Conservation (phyloP, 2,888 invertebrate species). For the Anagyrus pseudococci region DNA sequence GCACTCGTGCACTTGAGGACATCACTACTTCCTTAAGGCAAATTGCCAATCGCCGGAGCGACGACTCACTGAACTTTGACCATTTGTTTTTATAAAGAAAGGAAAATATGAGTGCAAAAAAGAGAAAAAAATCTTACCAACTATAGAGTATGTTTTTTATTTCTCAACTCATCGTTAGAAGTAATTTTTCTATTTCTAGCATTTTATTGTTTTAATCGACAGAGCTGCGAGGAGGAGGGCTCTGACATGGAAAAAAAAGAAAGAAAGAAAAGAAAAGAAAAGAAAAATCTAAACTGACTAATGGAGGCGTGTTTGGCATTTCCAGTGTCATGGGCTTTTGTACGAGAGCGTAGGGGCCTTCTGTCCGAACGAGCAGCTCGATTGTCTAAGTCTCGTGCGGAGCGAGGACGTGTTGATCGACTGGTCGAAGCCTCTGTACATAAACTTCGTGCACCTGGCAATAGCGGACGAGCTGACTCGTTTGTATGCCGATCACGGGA, state of each 20-base stretch:
- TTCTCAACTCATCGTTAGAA: too few relatives aligned
- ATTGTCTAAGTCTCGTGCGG: constrained; percentile 74
- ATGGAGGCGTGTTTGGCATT: not conserved
- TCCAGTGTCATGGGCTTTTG: constrained; percentile 67
- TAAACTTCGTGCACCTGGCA: constrained; percentile 84
- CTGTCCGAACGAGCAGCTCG: constrained; percentile 79
- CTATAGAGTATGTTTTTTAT: too few relatives aligned
- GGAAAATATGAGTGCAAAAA: too few relatives aligned
- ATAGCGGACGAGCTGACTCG: constrained; percentile 81
- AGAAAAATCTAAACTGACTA: not conserved
- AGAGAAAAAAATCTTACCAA: too few relatives aligned
- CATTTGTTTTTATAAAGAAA: too few relatives aligned
- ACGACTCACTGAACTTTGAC: too few relatives aligned
- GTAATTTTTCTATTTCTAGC: too few relatives aligned
- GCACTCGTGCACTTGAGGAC: constrained; percentile 9
- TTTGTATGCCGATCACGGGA: constrained; percentile 70
- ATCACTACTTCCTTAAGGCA: constrained; percentile 20
- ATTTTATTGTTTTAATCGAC: too few relatives aligned
- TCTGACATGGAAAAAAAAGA: too few relatives aligned
- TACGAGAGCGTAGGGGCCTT: constrained; percentile 88
- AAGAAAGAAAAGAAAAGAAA: constrained; percentile 1
- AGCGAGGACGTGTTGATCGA: constrained; percentile 81
- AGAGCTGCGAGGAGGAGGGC: too few relatives aligned
- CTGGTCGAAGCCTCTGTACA: constrained; percentile 81
- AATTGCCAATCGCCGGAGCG: constrained; percentile 27